Conservation (phyloP, 2,113 vertebrate genomes). For the Piprites chloris region DNA sequence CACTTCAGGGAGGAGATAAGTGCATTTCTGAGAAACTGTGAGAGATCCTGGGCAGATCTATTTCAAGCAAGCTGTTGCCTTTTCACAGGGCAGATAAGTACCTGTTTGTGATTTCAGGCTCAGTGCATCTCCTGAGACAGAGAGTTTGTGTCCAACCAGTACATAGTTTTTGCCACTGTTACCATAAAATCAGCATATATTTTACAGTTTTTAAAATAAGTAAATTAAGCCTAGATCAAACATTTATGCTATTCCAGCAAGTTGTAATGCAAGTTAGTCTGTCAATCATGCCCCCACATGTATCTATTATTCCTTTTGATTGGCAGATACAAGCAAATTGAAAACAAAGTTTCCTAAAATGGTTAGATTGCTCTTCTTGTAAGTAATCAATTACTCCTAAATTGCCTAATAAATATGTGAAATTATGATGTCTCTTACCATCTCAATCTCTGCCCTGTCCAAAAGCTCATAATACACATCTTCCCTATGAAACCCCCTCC, state of each 20-base stretch:
- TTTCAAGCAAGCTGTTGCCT: background rate
- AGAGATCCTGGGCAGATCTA: background rate
- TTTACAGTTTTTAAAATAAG: background rate
- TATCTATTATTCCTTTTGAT: constrained; percentile 1
- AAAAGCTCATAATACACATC: background rate
- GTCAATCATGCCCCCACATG: background rate
- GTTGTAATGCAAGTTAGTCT: background rate
- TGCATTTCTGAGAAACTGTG: background rate
- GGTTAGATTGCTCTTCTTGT: background rate
- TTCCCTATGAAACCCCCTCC: background rate
- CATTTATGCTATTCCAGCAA: background rate
- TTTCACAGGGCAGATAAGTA: background rate
- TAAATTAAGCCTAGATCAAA: background rate
- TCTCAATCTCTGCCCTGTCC: background rate
- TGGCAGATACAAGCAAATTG: background rate
- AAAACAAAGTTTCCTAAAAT: background rate
- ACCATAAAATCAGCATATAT: background rate
- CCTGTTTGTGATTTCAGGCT: background rate
- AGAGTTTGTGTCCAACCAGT: background rate
- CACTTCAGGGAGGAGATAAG: background rate
- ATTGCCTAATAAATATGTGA: background rate
- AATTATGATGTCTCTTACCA: background rate
- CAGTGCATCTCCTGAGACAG: background rate
- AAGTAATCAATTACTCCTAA: background rate
- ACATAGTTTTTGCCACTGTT: background rate